A percentile compares a stretch with the other conserved stretches of the same genome.
Conservation (phyloP, 37 sponge, comb jelly and placozoan species). For the Mnemiopsis leidyi region DNA sequence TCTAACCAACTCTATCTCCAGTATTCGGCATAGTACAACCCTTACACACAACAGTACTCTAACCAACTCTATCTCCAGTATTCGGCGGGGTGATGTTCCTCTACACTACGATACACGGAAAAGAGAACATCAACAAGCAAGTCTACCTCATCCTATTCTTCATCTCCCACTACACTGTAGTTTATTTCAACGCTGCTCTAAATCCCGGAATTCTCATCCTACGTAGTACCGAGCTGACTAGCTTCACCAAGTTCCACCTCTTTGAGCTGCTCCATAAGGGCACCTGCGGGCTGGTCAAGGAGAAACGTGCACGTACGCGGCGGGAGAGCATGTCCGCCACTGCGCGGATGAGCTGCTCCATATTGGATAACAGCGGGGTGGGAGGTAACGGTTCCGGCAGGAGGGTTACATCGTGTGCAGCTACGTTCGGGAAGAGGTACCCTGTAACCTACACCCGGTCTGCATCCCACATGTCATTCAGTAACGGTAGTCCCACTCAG, state of each 20-base stretch:
- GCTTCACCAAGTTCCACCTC: background rate
- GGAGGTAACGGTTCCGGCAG: background rate
- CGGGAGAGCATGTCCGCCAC: background rate
- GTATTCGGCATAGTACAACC: background rate
- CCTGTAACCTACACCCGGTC: background rate
- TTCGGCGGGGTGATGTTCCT: background rate
- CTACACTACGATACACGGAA: background rate
- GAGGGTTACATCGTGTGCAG: background rate
- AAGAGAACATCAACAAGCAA: background rate
- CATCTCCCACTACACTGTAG: slow-evolving; percentile 17
- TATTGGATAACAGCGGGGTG: background rate
- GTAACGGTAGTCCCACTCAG: background rate
- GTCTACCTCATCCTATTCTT: background rate
- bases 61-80: background rate
- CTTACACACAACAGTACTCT: background rate
- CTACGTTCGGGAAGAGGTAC: background rate
- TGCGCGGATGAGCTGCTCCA: background rate
- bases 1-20: background rate
- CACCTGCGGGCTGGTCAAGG: background rate
- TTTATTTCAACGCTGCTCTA: background rate
- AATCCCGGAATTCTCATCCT: background rate
- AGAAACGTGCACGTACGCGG: background rate
- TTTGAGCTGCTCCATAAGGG: background rate
- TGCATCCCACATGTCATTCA: background rate
- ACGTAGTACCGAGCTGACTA: background rate